These are phyloP conservation scores for Myrmophylax atrothorax DNA, from an alignment of 2,113 vertebrate species.

Conservation along the genomic window DNA sequence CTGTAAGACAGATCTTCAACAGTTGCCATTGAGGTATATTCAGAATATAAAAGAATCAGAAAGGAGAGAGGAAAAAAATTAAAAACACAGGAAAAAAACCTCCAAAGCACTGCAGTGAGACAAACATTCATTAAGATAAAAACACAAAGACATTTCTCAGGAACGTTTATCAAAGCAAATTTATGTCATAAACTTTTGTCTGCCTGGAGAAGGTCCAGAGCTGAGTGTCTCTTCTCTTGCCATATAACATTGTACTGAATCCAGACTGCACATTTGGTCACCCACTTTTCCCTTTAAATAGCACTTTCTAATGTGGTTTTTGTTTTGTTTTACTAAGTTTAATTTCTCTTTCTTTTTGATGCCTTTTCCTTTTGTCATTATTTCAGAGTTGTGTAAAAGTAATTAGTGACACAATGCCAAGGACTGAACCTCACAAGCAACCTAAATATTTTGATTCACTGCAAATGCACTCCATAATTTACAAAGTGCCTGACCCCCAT, in stretches of 20 bases:
- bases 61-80: not conserved
- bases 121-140: not conserved
- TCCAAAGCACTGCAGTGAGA: not conserved
- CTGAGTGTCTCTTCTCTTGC: slow-evolving; percentile 45
- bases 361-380: slow-evolving; percentile 69
- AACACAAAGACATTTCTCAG: slow-evolving; percentile 16
- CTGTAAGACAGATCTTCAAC: not conserved
- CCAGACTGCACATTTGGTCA: slow-evolving; percentile 50
- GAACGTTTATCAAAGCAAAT: slow-evolving; percentile 40
- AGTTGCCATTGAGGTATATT: not conserved
- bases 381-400: slow-evolving; percentile 66
- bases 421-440: slow-evolving; percentile 63
- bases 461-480: slow-evolving; percentile 58
- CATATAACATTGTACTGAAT: slow-evolving; percentile 36
- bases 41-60: not conserved
- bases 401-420: slow-evolving; percentile 75
- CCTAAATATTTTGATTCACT: slow-evolving; percentile 72
- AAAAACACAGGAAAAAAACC: not conserved
- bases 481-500: slow-evolving; percentile 29
- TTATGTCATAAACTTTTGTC: slow-evolving; percentile 3
- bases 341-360: slow-evolving; percentile 63
- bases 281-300: slow-evolving; percentile 27
- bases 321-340: slow-evolving; percentile 65
- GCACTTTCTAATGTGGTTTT: slow-evolving; percentile 36
- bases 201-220: slow-evolving; percentile 17